A percentile compares a stretch with the other conserved stretches of the same genome.
These are phyloP conservation scores for Cephus sareptanus DNA, from an alignment of 2,888 invertebrate genomes.

Conservation along the genomic window DNA sequence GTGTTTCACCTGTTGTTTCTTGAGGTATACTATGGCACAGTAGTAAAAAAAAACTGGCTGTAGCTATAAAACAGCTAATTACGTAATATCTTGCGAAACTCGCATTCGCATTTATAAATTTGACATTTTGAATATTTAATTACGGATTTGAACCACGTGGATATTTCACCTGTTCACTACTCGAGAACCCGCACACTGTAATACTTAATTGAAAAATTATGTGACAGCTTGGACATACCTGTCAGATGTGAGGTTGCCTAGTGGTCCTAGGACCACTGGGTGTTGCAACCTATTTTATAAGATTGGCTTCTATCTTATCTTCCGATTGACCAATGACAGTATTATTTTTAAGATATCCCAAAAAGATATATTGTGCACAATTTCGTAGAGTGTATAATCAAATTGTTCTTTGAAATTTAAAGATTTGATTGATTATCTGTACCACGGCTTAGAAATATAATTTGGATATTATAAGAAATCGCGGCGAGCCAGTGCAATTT, in stretches of 20 bases:
- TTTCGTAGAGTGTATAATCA: neutral
- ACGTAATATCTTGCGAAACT: no score
- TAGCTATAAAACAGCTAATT: no score
- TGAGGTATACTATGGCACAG: no score
- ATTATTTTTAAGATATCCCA: neutral
- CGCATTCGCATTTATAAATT: no score
- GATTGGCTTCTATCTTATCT: conserved; percentile 18
- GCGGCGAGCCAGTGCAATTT: neutral
- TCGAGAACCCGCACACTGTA: neutral
- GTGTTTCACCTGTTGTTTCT: no score
- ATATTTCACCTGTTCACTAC: no score
- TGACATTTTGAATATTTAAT: no score
- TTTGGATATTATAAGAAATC: neutral
- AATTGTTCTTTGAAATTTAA: neutral
- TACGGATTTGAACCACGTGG: no score
- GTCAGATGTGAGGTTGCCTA: conserved; percentile 12
- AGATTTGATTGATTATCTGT: neutral
- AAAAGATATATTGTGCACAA: neutral
- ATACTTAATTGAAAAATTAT: neutral
- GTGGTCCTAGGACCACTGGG: conserved; percentile 10
- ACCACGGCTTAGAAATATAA: neutral
- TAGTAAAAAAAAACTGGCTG: no score
- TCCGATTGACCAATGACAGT: neutral
- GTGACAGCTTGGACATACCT: conserved; percentile 9
- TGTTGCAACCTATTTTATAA: conserved; percentile 13